A percentile compares a stretch with the other conserved stretches of the same genome.
phyloP scores from a whole-genome alignment of 2,113 vertebrate genomes.

The Plecotus auritus region DNA sequence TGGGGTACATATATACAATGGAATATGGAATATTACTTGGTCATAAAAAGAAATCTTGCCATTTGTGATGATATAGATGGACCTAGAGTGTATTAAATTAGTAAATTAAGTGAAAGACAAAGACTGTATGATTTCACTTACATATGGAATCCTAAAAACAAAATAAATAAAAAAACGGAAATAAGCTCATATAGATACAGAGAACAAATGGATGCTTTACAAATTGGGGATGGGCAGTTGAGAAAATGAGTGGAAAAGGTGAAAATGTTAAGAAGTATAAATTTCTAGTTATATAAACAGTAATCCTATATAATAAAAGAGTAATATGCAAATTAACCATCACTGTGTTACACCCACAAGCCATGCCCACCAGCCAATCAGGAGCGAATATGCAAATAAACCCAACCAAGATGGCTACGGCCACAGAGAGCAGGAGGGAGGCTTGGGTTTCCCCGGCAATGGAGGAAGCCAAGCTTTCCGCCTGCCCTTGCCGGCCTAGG shows the following conservation, averaged over 20 bases:
- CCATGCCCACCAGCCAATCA: no score
- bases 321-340: no score
- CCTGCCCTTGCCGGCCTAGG: no score
- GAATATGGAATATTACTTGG: not conserved
- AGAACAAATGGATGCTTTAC: not conserved
- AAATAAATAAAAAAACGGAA: not conserved
- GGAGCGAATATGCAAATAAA: no score
- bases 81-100: not conserved
- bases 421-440: no score
- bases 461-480: no score
- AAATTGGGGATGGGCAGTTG: not conserved
- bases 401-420: no score
- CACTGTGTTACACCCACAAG: no score
- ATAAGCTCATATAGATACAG: not conserved
- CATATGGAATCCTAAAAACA: not conserved
- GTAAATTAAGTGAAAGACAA: not conserved
- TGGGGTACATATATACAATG: not conserved
- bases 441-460: no score
- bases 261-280: not conserved
- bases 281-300: not conserved
- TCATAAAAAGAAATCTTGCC: not conserved
- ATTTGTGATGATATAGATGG: not conserved
- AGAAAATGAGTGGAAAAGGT: not conserved
- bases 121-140: not conserved
- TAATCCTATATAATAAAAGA: no score